Evolutionary conservation across 2,113 vertebrate species (phyloP).

Genomic region (Progne subis): DNA sequence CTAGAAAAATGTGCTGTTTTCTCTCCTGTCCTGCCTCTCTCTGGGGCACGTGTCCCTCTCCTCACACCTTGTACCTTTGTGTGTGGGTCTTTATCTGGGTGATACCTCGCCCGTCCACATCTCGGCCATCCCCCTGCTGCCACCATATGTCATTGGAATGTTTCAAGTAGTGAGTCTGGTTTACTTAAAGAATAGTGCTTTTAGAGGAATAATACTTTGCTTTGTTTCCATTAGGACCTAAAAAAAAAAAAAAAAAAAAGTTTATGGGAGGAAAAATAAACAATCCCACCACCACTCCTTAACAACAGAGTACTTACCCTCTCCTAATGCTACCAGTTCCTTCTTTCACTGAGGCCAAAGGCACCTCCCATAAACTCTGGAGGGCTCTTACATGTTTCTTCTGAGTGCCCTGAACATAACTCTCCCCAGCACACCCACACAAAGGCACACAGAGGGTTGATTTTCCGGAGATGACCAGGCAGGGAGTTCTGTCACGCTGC

Average conservation of each 20-base stretch:
- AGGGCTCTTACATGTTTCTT: conserved; percentile 51
- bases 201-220: conserved; percentile 70
- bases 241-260: conserved; percentile 55
- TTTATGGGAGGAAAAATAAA: conserved; percentile 73
- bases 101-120: background rate
- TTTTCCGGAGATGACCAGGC: conserved; percentile 3
- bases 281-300: conserved; percentile 68
- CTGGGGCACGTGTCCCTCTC: background rate
- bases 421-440: background rate
- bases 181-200: conserved; percentile 70
- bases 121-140: conserved; percentile 38
- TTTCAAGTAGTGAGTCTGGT: conserved; percentile 70
- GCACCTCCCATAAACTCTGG: conserved; percentile 61
- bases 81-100: background rate
- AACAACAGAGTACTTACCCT: conserved; percentile 67
- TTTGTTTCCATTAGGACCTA: conserved; percentile 69
- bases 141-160: conserved; percentile 67
- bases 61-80: background rate
- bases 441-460: background rate
- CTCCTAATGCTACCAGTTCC: conserved; percentile 58
- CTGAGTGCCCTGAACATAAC: conserved; percentile 39
- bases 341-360: conserved; percentile 36
- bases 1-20: background rate
- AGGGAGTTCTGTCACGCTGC: background rate
- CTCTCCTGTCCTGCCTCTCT: background rate